Evolutionary conservation across 2,797 vertebrate genomes (phyloP).

Genomic region (Gallirallus australis): DNA sequence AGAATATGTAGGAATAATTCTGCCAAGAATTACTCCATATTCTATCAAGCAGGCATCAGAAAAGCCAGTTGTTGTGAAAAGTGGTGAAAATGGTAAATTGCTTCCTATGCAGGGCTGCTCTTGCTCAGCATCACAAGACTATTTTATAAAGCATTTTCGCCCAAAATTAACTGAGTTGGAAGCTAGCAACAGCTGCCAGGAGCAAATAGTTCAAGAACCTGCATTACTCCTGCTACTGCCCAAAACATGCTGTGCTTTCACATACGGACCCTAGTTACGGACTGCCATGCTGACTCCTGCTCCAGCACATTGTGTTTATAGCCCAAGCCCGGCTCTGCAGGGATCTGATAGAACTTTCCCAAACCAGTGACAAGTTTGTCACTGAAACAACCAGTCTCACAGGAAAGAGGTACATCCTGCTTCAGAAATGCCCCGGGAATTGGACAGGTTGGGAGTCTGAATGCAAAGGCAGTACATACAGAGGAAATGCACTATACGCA

Average conservation of each 20-base stretch:
- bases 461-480: not conserved
- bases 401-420: not conserved
- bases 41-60: not conserved
- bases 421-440: not conserved
- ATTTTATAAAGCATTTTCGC: not conserved
- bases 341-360: not conserved
- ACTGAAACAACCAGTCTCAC: not conserved
- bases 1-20: too few relatives aligned
- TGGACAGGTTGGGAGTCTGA: not conserved
- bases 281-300: not conserved
- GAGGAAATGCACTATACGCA: not conserved
- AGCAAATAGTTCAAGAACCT: not conserved
- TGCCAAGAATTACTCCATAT: not conserved
- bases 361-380: not conserved
- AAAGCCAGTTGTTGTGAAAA: slow-evolving; percentile 13
- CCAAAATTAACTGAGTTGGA: not conserved
- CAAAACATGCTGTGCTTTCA: not conserved
- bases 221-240: not conserved
- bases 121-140: not conserved
- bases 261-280: not conserved
- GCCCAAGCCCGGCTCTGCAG: not conserved
- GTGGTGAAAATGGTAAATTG: not conserved
- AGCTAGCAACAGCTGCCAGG: not conserved
- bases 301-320: not conserved
- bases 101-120: not conserved